Conservation (phyloP, 2,113 vertebrate genomes). For the Phaethon lepturus region DNA sequence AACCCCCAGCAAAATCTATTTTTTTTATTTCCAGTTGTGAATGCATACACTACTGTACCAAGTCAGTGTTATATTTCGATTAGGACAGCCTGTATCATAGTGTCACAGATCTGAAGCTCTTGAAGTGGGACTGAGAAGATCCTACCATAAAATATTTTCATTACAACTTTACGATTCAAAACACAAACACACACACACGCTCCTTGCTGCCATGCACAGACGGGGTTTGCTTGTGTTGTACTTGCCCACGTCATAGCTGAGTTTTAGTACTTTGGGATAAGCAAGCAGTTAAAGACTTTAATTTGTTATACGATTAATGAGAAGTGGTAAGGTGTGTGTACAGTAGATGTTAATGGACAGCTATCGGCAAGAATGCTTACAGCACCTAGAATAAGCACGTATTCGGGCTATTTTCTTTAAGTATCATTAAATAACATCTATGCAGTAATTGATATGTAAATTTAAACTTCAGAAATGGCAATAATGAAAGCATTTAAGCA, state of each 20-base stretch:
- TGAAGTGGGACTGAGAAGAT: not conserved
- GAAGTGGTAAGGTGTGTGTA: not conserved
- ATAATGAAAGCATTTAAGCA: not conserved
- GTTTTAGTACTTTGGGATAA: not conserved
- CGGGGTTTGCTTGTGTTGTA: not conserved
- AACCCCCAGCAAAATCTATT: not conserved
- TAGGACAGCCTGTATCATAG: not conserved
- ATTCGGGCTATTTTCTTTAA: not conserved
- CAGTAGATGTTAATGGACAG: not conserved
- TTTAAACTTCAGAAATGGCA: not conserved
- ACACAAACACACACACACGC: not conserved
- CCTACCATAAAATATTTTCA: not conserved
- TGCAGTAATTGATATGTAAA: not conserved
- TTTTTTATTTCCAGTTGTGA: not conserved
- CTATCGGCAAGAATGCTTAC: not conserved
- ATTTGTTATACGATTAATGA: not conserved
- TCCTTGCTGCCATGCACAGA: not conserved
- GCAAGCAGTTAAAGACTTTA: not conserved
- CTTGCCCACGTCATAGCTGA: not conserved
- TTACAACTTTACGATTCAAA: conserved; percentile 33
- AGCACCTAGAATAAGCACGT: not conserved
- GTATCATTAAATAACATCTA: not conserved
- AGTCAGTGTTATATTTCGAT: not conserved
- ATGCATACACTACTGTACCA: not conserved
- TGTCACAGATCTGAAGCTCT: not conserved